Percentiles rank a stretch among this genome's conserved stretches.
phyloP scores from a whole-genome alignment of 2,888 invertebrate species.

The Cosmorhoe ocellata region DNA sequence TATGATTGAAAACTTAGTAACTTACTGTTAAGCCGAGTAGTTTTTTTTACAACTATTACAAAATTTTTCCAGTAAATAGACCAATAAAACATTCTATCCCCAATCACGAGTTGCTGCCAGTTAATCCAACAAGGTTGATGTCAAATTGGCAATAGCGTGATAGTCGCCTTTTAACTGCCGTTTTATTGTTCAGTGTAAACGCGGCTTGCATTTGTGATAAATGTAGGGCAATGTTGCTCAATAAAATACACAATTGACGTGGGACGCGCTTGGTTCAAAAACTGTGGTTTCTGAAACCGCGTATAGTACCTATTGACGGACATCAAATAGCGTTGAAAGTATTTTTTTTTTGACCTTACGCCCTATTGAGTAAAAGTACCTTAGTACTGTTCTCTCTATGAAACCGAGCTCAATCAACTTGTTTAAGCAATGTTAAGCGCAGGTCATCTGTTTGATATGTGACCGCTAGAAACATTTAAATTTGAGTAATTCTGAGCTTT shows the following conservation, averaged over 20 bases:
- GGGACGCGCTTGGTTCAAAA: neutral
- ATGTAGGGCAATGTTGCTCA: conserved; percentile 10
- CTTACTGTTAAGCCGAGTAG: too few relatives aligned
- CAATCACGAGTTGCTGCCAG: conserved; percentile 29
- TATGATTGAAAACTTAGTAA: too few relatives aligned
- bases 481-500: too few relatives aligned
- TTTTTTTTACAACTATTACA: neutral
- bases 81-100: conserved; percentile 18
- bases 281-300: neutral
- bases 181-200: conserved; percentile 58
- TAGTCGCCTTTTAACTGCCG: conserved; percentile 47
- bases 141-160: conserved; percentile 42
- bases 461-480: too few relatives aligned
- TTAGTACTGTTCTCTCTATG: too few relatives aligned
- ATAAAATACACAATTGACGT: conserved; percentile 14
- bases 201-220: conserved; percentile 47
- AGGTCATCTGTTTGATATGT: too few relatives aligned
- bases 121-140: conserved; percentile 40
- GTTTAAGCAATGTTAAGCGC: too few relatives aligned
- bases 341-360: too few relatives aligned
- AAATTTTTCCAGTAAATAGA: conserved; percentile 11
- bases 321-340: too few relatives aligned
- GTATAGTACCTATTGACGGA: neutral
- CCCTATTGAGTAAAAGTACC: too few relatives aligned
- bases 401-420: too few relatives aligned